Evolutionary conservation across 1,140 invertebrate genomes (phyloP), one percentile per base, ranked within the genome.

Genomic region (Drosophila melanica): DNA sequence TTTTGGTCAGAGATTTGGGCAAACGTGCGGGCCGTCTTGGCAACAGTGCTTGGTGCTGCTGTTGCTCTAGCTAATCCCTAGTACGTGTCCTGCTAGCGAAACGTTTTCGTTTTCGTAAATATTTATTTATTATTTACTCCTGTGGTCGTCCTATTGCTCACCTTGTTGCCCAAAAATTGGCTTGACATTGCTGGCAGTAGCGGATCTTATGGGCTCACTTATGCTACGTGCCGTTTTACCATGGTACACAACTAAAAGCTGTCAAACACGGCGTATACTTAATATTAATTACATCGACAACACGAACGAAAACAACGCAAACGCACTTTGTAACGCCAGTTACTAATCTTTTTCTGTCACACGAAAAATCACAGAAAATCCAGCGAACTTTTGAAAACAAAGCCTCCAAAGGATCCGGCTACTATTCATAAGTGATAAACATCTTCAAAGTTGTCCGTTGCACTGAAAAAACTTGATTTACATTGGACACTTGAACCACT

Each of bases 71-170:
- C 87, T 87, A 89, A 87, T 87, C 87, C 84, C 65, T 73, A 71
- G 84, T 71, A 87, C 84, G 84, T 87, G 84, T 87, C 57, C 80
- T 87, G 84, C 81, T 74, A 82, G 68, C 77, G 76, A 79, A 87
- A 89, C 76, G 73, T 74, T 77, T 76, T 81, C 78, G 48, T 27
- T 27, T 27, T 7, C 33, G 78, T 78, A 87, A 87, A 87, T 87
- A 87, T 87, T 87, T 87, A 87, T 87, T 87, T 87, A 89, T 87
- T 87, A 87, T 87, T 87, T 87, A 87, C 82, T 87, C 67, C 70
- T 66, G 68, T 77, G 71, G 35, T 57, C 39, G 35, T 57, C 7
- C 45, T 33, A 59, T 53, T 55, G 71, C 71, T 64, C 84, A 89
- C 79, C 82, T 82, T 82, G 70, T 71, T 70, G 73, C 35, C 54